A percentile compares a stretch with the other conserved stretches of the same genome.
Evolutionary conservation across 2,888 invertebrate species (phyloP).

Genomic region (Andrena fulva): DNA sequence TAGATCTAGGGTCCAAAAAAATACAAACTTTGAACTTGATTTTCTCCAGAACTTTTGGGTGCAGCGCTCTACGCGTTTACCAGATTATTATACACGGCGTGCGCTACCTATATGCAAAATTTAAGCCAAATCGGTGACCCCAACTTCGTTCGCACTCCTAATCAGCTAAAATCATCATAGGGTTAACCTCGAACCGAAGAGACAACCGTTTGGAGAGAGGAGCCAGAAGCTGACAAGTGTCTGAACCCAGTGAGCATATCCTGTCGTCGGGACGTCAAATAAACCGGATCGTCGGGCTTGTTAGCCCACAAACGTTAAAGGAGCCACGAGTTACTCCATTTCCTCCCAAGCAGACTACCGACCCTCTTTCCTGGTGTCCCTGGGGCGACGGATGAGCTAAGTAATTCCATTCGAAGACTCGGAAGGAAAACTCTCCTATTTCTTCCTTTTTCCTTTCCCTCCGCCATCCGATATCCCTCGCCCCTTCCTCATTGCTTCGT

Average conservation of each 20-base stretch:
- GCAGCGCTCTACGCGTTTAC: no score
- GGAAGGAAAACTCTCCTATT: conserved; percentile 45
- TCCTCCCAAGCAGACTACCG: conserved; percentile 21
- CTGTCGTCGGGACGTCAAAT: conserved; percentile 25
- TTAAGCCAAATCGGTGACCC: no score
- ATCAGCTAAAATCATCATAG: no score
- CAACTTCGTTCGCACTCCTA: no score
- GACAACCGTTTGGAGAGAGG: not conserved
- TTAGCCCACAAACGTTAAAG: conserved; percentile 67
- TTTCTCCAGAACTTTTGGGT: no score
- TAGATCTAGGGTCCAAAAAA: no score
- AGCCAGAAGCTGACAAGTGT: conserved; percentile 13
- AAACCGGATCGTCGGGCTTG: conserved; percentile 63
- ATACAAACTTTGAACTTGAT: no score
- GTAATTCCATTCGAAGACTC: conserved; percentile 69
- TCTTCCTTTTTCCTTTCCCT: not conserved
- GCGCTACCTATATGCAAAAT: no score
- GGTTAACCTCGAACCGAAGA: not conserved
- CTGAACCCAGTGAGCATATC: not conserved
- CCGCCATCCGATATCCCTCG: not conserved
- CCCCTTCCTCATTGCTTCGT: not conserved
- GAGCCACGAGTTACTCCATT: conserved; percentile 33
- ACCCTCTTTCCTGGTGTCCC: conserved; percentile 40
- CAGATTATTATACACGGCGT: no score
- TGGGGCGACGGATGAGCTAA: conserved; percentile 62